Percentiles rank a stretch among this genome's conserved stretches.
phyloP scores from a whole-genome alignment of 2,888 invertebrate genomes.

The Nemoura dubitans region DNA sequence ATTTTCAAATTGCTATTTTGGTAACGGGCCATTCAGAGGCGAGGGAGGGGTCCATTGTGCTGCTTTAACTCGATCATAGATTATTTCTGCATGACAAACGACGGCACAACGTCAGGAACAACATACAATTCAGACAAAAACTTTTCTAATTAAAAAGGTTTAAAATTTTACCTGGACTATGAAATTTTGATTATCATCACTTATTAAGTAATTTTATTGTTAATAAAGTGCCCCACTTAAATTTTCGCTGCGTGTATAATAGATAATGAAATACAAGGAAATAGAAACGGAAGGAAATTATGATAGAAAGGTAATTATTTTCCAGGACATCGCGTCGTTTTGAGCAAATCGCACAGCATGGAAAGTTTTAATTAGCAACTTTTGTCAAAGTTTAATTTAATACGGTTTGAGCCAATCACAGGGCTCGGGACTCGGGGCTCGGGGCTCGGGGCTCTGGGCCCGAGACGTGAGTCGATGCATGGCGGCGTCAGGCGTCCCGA shows the following conservation, averaged over 20 bases:
- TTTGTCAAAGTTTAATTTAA: background rate
- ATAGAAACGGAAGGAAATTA: background rate
- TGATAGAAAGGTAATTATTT: conserved; percentile 12
- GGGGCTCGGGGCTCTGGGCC: too few species aligned
- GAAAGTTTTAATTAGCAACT: conserved; percentile 7
- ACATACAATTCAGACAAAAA: background rate
- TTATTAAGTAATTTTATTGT: conserved; percentile 17
- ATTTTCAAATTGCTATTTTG: background rate
- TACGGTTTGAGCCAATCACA: background rate
- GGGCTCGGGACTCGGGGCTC: too few species aligned
- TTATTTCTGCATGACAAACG: conserved; percentile 5
- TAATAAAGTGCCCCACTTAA: conserved; percentile 13
- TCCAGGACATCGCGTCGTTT: background rate
- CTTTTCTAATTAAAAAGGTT: conserved; percentile 35
- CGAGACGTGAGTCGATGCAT: background rate
- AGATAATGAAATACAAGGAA: background rate
- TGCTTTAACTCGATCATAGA: background rate
- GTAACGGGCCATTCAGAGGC: background rate
- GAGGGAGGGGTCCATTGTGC: background rate
- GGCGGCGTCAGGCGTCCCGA: background rate
- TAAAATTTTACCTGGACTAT: conserved; percentile 19
- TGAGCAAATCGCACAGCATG: background rate
- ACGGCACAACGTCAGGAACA: background rate
- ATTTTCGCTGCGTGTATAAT: conserved; percentile 24
- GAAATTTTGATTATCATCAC: conserved; percentile 30